Base-by-base conservation (phyloP, 2,888 invertebrate genomes). In the Polia nebulosa region DNA sequence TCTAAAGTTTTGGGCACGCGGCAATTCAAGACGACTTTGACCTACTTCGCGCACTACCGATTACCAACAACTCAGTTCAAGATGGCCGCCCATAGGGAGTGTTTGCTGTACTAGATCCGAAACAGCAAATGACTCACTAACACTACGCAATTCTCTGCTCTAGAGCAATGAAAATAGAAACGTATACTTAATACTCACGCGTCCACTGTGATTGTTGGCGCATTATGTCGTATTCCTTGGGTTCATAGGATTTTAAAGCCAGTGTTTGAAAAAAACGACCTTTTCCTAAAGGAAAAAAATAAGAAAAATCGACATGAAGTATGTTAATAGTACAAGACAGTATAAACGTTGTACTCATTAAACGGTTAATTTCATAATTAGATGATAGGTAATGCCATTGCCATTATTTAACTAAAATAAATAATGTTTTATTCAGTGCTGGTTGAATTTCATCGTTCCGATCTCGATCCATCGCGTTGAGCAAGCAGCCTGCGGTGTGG, bases 401-500 rank as follows among this genome's bases (percentile, higher is more conserved):
- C 32, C 27, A 55, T 76, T 25, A 76, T 53, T 47, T 41, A 41
- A 32, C 20, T 34, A 41, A 55, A 77, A 44, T 76, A 39, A 47
- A 58, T 39, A 58, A 64, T 58, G 11, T 39, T 57, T 61, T 67
- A 52, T 67, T 74, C n/a, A 51, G n/a, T 85, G 83, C 82, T 84
- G 82, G 85, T 84, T 81, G 74, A 87, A 90, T 92, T 92, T 90
- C 88, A 88, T 88, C 86, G 88, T 85, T 84, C 85, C 87, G 86
- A 90, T 92, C 89, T 90, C 88, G 86, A 91, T 91, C 88, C 90
- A 90, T 89, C 84, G 86, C 84, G 90, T 95, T 94, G 91, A 90
- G 95, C 90, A 95, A 94, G 89, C 90, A 81, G 85, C 85, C 82
- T 76, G 86, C 89, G 81, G 88, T 94, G 93, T 89, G 89, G 94